A percentile compares a stretch with the other conserved stretches of the same genome.
phyloP scores from a whole-genome alignment of 1,140 invertebrate genomes.

The Wiebesia pumilae region DNA sequence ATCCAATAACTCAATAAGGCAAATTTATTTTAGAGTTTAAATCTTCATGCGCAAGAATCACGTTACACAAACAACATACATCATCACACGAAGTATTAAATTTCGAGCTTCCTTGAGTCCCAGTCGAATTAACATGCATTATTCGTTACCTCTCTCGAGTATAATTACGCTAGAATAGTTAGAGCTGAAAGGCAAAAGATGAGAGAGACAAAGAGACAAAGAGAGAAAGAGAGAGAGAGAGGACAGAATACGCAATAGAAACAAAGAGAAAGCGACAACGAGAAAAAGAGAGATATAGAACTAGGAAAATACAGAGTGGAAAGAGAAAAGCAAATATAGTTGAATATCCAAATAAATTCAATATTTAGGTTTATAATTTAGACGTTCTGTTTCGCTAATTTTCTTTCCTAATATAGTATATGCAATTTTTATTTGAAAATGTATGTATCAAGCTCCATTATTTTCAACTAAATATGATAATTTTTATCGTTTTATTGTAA shows the following conservation, averaged over 20 bases:
- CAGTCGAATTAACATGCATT: constrained; percentile 42
- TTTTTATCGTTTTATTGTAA: no score
- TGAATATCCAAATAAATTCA: constrained; percentile 20
- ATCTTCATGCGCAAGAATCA: background rate
- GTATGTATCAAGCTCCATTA: no score
- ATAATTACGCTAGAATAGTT: constrained; percentile 30
- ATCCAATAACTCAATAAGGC: constrained; percentile 9
- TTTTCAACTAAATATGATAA: no score
- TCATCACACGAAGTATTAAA: constrained; percentile 25
- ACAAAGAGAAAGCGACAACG: background rate
- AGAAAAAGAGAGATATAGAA: background rate
- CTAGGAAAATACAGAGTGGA: no score
- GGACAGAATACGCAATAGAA: no score
- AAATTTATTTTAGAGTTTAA: background rate
- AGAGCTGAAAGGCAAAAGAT: background rate
- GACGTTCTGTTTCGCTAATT: background rate
- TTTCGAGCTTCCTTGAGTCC: background rate
- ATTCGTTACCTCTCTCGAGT: constrained; percentile 41
- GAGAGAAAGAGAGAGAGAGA: background rate
- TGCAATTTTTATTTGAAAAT: no score
- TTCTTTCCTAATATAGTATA: background rate
- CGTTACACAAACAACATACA: background rate
- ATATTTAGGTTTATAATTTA: no score
- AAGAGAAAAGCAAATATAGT: background rate
- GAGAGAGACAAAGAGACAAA: background rate